phyloP scores from a whole-genome alignment of 2,113 vertebrate genomes.

The Halichoeres trimaculatus region DNA sequence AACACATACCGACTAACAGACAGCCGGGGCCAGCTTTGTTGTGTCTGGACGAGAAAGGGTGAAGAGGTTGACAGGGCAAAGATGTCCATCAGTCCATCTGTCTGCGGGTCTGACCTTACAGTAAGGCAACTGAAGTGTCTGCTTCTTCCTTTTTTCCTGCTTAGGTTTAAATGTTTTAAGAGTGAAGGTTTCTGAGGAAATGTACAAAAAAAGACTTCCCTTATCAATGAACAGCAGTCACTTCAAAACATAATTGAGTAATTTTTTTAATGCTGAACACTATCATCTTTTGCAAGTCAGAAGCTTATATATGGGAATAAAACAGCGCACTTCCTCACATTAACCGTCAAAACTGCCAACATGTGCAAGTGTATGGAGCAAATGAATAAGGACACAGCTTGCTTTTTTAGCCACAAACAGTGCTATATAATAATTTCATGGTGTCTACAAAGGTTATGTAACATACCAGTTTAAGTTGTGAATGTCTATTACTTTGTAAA shows the following conservation, averaged over 20 bases:
- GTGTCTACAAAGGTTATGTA: too few relatives aligned
- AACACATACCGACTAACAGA: slow-evolving; percentile 35
- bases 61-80: slow-evolving; percentile 38
- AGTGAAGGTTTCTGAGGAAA: background rate
- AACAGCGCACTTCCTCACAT: slow-evolving; percentile 5
- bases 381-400: slow-evolving; percentile 27
- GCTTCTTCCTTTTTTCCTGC: background rate
- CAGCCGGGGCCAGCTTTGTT: slow-evolving; percentile 24
- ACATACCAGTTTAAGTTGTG: slow-evolving; percentile 42
- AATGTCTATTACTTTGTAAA: background rate
- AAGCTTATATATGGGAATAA: background rate
- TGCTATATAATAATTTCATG: too few relatives aligned
- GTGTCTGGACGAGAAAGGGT: slow-evolving; percentile 40
- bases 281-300: too few relatives aligned
- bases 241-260: background rate
- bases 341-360: slow-evolving; percentile 17
- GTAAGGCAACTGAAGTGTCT: background rate
- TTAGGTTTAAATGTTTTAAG: background rate
- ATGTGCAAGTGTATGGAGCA: slow-evolving; percentile 26
- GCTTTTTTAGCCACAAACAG: background rate
- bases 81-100: slow-evolving; percentile 40
- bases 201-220: background rate
- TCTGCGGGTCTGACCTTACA: slow-evolving; percentile 27
- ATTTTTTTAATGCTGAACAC: too few relatives aligned
- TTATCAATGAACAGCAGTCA: background rate